Evolutionary conservation across 2,888 invertebrate species (phyloP).

Genomic region (Drosophila conformis): DNA sequence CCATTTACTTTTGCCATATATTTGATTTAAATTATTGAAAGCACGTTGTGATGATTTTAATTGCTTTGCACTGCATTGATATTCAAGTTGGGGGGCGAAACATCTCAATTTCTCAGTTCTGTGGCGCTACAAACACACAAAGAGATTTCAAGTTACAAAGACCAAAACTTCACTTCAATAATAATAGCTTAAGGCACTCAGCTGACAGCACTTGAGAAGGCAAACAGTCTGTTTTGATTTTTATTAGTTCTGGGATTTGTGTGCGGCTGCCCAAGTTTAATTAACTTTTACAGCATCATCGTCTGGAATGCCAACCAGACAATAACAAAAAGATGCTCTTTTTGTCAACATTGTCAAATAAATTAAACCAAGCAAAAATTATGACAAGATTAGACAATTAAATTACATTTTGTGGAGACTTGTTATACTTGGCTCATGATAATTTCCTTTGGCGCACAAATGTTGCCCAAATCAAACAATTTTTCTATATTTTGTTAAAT

Average conservation of each 20-base stretch:
- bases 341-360: background rate
- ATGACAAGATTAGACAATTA: conserved; percentile 11
- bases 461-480: background rate
- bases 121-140: conserved; percentile 11
- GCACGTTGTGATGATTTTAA: conserved; percentile 31
- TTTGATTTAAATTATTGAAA: conserved; percentile 4
- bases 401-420: conserved; percentile 24
- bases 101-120: background rate
- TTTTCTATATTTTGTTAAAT: background rate
- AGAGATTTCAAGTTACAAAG: background rate
- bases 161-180: conserved; percentile 3
- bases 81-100: conserved; percentile 16
- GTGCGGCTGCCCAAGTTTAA: conserved; percentile 45
- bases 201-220: background rate
- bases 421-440: background rate
- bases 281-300: conserved; percentile 51
- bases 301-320: conserved; percentile 29
- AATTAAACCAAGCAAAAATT: conserved; percentile 20
- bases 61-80: conserved; percentile 47
- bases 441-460: conserved; percentile 11
- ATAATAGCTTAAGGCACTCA: conserved; percentile 7
- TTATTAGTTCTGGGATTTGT: conserved; percentile 62
- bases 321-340: conserved; percentile 26
- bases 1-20: background rate
- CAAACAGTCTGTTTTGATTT: conserved; percentile 31